Conservation (phyloP, 2,113 vertebrate species). For the Platysternon megacephalum region DNA sequence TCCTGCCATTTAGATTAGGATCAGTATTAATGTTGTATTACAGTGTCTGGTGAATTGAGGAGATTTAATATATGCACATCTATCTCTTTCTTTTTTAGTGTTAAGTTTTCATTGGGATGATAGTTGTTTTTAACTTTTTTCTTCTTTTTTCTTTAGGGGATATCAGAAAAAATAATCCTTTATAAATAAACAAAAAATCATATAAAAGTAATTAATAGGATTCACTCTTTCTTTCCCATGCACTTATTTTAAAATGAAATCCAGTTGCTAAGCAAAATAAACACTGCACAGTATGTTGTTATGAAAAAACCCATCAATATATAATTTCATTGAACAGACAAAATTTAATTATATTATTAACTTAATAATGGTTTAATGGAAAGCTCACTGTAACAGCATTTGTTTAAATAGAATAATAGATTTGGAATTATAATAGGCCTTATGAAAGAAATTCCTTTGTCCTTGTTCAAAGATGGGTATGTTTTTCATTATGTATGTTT, state of each 20-base stretch:
- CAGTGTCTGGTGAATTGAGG: neutral
- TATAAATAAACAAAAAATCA: conserved; percentile 7
- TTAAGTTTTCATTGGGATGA: conserved; percentile 19
- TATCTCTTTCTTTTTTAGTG: neutral
- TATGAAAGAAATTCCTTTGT: neutral
- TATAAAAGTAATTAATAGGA: conserved; percentile 40
- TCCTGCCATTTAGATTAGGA: neutral
- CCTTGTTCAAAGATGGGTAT: neutral
- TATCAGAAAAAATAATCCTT: conserved; percentile 23
- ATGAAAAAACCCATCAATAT: conserved; percentile 22
- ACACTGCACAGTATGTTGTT: conserved; percentile 4
- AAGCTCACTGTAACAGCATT: conserved; percentile 7
- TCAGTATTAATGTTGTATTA: conserved; percentile 20
- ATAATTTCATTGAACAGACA: conserved; percentile 20
- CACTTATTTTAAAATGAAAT: conserved; percentile 41
- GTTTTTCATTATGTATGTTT: neutral
- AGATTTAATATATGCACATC: conserved; percentile 6
- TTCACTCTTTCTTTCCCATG: conserved; percentile 43
- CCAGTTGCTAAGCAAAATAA: conserved; percentile 47
- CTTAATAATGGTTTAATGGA: conserved; percentile 27
- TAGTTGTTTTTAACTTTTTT: neutral
- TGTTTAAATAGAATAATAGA: conserved; percentile 35
- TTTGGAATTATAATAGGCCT: neutral
- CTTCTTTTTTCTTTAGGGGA: conserved; percentile 45
- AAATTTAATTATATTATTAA: conserved; percentile 52